A percentile compares a stretch with the other conserved stretches of the same genome.
Conservation (phyloP, 2,797 vertebrate genomes). For the Danionella dracula region DNA sequence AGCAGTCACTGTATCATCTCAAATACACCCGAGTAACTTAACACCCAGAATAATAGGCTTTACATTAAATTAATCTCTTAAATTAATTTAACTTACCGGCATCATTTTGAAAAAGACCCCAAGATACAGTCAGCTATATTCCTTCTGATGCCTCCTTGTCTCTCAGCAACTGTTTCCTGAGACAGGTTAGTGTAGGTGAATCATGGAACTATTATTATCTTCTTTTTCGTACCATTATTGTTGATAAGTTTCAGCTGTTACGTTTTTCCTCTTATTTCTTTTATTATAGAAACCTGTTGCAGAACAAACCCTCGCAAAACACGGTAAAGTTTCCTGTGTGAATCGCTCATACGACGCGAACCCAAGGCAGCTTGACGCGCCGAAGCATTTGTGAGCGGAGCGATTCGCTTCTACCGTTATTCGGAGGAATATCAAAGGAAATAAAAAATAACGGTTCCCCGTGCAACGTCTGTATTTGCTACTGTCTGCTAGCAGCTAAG, state of each 20-base stretch:
- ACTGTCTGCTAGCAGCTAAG: not conserved
- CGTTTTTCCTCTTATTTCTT: not conserved
- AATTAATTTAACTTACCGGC: constrained; percentile 34
- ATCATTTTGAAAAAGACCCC: constrained; percentile 35
- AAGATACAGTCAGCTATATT: not conserved
- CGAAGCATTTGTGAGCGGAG: not conserved
- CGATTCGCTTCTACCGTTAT: not conserved
- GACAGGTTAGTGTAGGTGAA: not conserved
- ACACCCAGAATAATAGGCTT: too few species aligned
- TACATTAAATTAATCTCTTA: not conserved
- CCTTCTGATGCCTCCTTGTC: not conserved
- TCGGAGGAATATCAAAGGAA: not conserved
- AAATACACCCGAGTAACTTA: too few species aligned
- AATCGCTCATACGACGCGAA: not conserved
- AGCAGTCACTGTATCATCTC: too few species aligned
- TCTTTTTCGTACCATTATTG: constrained; percentile 18
- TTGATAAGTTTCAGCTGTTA: not conserved
- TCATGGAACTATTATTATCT: constrained; percentile 1
- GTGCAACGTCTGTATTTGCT: not conserved
- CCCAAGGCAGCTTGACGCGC: not conserved
- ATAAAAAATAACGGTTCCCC: not conserved
- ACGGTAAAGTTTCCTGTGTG: not conserved
- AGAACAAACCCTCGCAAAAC: constrained; percentile 1
- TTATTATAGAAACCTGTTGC: constrained; percentile 33
- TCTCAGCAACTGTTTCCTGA: not conserved